Percentiles rank a stretch among this genome's conserved stretches.
phyloP scores from a whole-genome alignment of 2,888 invertebrate genomes.

The Pherbina coryleti region DNA sequence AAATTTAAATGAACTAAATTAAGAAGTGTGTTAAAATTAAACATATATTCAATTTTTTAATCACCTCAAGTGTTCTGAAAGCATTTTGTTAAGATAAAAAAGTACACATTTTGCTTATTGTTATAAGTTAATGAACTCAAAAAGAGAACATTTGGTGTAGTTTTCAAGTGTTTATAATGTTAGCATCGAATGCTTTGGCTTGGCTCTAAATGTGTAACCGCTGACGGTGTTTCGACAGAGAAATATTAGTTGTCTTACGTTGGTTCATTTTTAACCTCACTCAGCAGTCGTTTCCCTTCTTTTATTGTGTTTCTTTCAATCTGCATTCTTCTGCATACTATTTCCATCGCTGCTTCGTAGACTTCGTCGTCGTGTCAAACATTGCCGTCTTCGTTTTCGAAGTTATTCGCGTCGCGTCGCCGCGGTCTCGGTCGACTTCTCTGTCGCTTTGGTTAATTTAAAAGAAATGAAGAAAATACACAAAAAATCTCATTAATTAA shows the following conservation, averaged over 20 bases:
- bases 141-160: no score
- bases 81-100: no score
- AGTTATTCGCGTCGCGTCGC: neutral
- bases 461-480: neutral
- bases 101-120: no score
- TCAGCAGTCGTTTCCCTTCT: neutral
- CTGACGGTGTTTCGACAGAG: no score
- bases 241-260: neutral
- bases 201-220: no score
- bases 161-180: no score
- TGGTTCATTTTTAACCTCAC: constrained; percentile 6
- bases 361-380: constrained; percentile 9
- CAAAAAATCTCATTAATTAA: neutral
- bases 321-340: neutral
- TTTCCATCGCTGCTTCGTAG: neutral
- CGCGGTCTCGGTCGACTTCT: neutral
- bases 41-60: neutral
- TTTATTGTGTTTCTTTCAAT: constrained; percentile 15
- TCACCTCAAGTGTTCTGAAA: no score
- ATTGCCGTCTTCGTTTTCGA: neutral
- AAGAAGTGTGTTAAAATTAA: neutral
- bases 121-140: no score
- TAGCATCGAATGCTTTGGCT: no score
- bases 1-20: neutral
- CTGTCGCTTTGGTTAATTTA: neutral